Evolutionary conservation across 2,888 invertebrate genomes (phyloP).

Genomic region (Epinotia brunnichana): DNA sequence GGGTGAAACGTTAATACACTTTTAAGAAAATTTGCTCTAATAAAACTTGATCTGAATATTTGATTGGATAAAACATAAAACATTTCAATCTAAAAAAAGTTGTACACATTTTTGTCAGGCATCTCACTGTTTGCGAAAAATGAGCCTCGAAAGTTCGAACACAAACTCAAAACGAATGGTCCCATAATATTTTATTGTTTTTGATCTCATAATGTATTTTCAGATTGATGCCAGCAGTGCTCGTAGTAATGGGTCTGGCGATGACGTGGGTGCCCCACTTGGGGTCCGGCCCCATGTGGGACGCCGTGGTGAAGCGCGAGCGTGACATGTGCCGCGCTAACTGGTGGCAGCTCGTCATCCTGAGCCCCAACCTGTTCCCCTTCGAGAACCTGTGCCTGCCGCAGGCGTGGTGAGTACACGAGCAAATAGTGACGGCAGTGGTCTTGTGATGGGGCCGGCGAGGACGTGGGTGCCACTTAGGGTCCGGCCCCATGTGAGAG

Average conservation of each 20-base stretch:
- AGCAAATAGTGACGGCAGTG: neutral
- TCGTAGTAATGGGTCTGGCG: conserved; percentile 76
- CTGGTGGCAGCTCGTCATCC: conserved; percentile 79
- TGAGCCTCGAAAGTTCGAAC: too few relatives aligned
- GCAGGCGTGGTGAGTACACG: conserved; percentile 72
- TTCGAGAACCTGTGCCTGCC: conserved; percentile 76
- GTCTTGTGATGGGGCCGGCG: neutral
- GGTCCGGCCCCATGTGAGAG: conserved; percentile 80
- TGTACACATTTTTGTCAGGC: too few relatives aligned
- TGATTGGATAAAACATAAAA: too few relatives aligned
- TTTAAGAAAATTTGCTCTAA: too few relatives aligned
- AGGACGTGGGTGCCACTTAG: neutral
- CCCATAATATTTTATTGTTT: neutral
- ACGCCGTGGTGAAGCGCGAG: conserved; percentile 75
- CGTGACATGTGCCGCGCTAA: conserved; percentile 72
- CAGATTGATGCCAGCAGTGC: conserved; percentile 76
- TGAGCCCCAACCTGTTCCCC: conserved; percentile 76
- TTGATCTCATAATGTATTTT: conserved; percentile 26
- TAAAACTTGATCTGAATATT: too few relatives aligned
- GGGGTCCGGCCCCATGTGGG: conserved; percentile 80
- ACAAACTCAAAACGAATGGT: too few relatives aligned
- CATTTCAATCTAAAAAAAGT: too few relatives aligned
- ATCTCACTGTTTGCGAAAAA: too few relatives aligned
- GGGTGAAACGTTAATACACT: too few relatives aligned
- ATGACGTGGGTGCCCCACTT: conserved; percentile 80